Percentiles rank a stretch among this genome's conserved stretches.
These are phyloP conservation scores for Imbricaverruca yamaguchii DNA, from an alignment of 2,888 invertebrate species.

Conservation along the genomic window DNA sequence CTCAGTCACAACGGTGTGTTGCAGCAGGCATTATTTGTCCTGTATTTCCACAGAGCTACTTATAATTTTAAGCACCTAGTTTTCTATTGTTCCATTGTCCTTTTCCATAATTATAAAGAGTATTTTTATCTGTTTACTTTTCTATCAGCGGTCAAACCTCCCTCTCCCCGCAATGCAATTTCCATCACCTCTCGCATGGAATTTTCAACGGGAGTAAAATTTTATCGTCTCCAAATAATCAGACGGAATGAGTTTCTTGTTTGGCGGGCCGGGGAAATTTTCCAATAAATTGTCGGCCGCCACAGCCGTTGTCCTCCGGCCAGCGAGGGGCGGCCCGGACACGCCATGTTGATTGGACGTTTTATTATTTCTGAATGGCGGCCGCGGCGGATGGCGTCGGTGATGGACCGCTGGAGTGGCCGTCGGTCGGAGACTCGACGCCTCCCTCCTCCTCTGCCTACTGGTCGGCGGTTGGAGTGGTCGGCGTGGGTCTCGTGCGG, in stretches of 20 bases:
- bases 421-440: no score
- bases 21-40: neutral
- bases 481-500: no score
- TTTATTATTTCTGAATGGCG: conserved; percentile 16
- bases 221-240: conserved; percentile 15
- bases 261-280: conserved; percentile 2
- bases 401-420: neutral
- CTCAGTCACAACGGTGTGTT: neutral
- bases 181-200: neutral
- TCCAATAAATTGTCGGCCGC: conserved; percentile 9
- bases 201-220: neutral
- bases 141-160: neutral
- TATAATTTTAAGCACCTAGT: no score
- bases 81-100: no score
- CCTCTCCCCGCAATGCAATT: neutral
- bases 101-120: no score
- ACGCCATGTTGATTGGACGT: conserved; percentile 15
- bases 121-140: neutral
- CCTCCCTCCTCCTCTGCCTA: no score
- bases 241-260: conserved; percentile 17
- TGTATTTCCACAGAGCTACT: neutral
- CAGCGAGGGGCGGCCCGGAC: neutral
- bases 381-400: neutral
- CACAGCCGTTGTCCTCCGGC: neutral
- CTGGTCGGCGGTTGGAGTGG: no score